Evolutionary conservation across 2,797 vertebrate species (phyloP).

Genomic region (Trematomus bernacchii): DNA sequence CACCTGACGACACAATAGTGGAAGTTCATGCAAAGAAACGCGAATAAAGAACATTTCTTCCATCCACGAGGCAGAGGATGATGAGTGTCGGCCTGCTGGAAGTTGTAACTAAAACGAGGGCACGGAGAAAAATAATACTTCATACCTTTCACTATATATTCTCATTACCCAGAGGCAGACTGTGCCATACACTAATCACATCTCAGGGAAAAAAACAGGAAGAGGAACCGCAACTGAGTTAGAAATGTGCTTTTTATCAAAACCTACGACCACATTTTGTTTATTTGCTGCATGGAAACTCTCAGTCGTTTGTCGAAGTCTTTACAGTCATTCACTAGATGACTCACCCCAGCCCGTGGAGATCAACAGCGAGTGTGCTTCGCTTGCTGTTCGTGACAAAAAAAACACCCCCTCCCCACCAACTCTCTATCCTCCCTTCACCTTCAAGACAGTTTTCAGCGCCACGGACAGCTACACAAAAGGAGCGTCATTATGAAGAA

Average conservation of each 20-base stretch:
- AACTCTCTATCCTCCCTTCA: conserved; percentile 1
- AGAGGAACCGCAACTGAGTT: conserved; percentile 34
- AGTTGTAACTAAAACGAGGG: conserved; percentile 60
- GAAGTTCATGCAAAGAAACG: conserved; percentile 7
- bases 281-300: conserved; percentile 14
- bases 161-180: conserved; percentile 64
- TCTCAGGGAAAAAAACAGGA: conserved; percentile 46
- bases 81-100: conserved; percentile 33
- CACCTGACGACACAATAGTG: conserved; percentile 26
- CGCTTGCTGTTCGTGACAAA: conserved; percentile 18
- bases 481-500: conserved; percentile 16
- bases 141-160: conserved; percentile 57
- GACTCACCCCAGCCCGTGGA: conserved; percentile 27
- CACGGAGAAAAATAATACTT: conserved; percentile 47
- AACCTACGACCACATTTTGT: conserved; percentile 14
- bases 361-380: conserved; percentile 31
- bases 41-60: conserved; percentile 29
- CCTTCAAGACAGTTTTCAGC: conserved; percentile 48
- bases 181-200: conserved; percentile 52
- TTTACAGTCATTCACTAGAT: conserved; percentile 23
- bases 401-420: background rate
- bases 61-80: conserved; percentile 40
- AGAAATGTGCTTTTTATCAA: conserved; percentile 2
- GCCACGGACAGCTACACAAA: conserved; percentile 59
- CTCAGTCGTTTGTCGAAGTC: conserved; percentile 26